These are phyloP conservation scores for Todiramphus saurophagus DNA, from an alignment of 2,113 vertebrate genomes.

Conservation along the genomic window DNA sequence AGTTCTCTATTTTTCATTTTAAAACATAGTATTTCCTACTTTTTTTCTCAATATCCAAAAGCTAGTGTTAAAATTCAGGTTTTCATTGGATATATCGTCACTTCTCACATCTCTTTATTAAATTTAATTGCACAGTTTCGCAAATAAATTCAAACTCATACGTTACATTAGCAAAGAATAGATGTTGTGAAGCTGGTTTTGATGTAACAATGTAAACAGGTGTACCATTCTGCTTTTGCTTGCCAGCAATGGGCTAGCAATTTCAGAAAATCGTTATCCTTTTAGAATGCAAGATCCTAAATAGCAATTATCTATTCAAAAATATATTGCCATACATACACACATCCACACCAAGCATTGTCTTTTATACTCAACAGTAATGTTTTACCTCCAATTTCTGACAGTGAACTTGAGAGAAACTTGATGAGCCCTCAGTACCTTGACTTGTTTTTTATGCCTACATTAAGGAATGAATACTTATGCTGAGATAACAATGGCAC, in stretches of 20 bases:
- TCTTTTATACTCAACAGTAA: neutral
- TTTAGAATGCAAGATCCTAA: neutral
- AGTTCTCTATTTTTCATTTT: neutral
- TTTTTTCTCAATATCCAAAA: neutral
- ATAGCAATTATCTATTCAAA: neutral
- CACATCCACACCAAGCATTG: neutral
- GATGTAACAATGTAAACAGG: neutral
- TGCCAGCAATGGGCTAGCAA: neutral
- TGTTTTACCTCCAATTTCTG: neutral
- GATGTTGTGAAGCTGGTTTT: neutral
- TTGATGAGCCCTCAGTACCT: neutral
- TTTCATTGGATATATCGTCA: neutral
- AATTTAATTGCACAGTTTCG: neutral
- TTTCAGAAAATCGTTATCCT: neutral
- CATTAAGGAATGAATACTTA: neutral
- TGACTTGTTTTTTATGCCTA: neutral
- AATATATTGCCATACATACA: neutral
- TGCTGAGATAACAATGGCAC: neutral
- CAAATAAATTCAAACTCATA: neutral
- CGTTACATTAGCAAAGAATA: neutral
- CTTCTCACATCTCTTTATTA: neutral
- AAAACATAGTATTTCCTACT: neutral
- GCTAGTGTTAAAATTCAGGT: neutral
- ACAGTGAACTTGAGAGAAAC: neutral
- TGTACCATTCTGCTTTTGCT: neutral